A percentile compares a stretch with the other conserved stretches of the same genome.
phyloP scores from a whole-genome alignment of 2,888 invertebrate species.

The Zaprionus obscuricornis region DNA sequence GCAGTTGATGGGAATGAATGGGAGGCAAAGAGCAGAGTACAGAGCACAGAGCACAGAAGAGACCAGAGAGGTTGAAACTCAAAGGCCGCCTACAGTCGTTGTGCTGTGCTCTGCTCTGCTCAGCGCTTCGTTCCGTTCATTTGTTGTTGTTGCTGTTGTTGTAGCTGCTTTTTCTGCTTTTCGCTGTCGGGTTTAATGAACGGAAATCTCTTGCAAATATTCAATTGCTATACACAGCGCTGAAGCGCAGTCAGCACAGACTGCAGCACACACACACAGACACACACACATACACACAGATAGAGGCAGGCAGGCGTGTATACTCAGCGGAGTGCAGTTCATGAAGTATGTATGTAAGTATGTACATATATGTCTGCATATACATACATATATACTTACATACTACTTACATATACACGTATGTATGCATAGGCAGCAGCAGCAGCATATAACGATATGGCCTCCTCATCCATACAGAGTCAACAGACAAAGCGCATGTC shows the following conservation, averaged over 20 bases:
- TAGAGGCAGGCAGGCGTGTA: background rate
- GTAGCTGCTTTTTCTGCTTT: conserved; percentile 54
- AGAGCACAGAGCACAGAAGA: background rate
- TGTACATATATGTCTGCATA: background rate
- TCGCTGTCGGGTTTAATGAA: conserved; percentile 81
- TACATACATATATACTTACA: conserved; percentile 7
- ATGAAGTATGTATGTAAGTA: background rate
- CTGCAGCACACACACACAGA: conserved; percentile 35
- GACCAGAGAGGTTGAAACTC: conserved; percentile 31
- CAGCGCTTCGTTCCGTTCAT: conserved; percentile 12
- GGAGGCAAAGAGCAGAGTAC: background rate
- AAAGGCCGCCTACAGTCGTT: conserved; percentile 70
- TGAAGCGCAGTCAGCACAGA: conserved; percentile 62
- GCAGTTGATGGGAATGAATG: conserved; percentile 1
- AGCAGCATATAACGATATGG: conserved; percentile 53
- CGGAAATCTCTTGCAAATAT: conserved; percentile 80
- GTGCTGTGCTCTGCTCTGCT: conserved; percentile 28
- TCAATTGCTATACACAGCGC: conserved; percentile 73
- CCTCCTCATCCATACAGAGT: conserved; percentile 36
- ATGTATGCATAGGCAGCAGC: conserved; percentile 26
- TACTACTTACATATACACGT: conserved; percentile 10
- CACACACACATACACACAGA: conserved; percentile 15
- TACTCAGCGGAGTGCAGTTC: background rate
- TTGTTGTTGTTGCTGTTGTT: conserved; percentile 20
- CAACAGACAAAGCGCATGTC: conserved; percentile 75